Base-by-base conservation (phyloP, 2,888 invertebrate genomes). In the Agrilus biguttatus region DNA sequence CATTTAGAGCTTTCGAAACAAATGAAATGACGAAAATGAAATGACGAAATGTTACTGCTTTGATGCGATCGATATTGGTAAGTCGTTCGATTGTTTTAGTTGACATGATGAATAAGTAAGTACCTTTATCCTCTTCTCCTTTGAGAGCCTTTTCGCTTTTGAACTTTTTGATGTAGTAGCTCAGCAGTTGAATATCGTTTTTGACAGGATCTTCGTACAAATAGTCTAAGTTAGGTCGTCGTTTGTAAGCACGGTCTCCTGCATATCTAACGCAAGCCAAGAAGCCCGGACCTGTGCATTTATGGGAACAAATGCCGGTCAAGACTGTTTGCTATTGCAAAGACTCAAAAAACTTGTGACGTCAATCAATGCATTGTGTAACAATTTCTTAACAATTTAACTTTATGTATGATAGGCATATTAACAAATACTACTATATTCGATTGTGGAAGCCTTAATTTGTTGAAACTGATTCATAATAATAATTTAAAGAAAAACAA, bases 221-320 rank as follows among this genome's bases (percentile, higher is more conserved):
- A 56, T 72, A 73, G 40, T 61, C 54, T 51, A 60, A 60, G 60
- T 77, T 74, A 62, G 81, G 78, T 49, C 83, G 78, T 60, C 78
- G 74, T 60, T 87, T 80, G 65, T 78, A 76, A 55, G 78, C 79
- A 67, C 78, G 83, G 59, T 81, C 82, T 59, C 84, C 88, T 62
- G 84, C 80, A 73, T 85, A 88, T 63, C 81, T 80, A 62, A 88
- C 74, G 69, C 85, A 85, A 54, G 90, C 80, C 68, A 89, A 76
- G 72, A 83, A 80, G 55, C 87, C 86, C 65, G 79, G 78, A 66
- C 87, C 86, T 84, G 53, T 28, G 28, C 28, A 28, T 28, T 28
- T 10, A 45, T 37, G 28, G 28, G 28, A 28, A 28, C 8, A 28
- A 28, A 28, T 28, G 28, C 28, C 28, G 28, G 28, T 28, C 28